phyloP scores from a whole-genome alignment of 1,140 invertebrate species.

The Pachypeltis micranthus region DNA sequence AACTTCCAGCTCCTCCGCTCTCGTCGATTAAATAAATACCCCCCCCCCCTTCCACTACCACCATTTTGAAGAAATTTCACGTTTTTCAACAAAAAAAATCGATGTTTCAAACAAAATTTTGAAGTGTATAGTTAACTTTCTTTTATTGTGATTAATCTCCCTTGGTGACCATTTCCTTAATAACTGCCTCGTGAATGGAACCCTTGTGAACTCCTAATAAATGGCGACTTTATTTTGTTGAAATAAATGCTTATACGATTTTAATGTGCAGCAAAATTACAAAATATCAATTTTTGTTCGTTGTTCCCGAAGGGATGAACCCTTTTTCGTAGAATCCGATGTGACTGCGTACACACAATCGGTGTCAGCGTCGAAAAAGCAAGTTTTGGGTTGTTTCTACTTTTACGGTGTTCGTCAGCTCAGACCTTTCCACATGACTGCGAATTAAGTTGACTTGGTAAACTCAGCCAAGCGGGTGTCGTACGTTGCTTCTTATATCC shows the following conservation, averaged over 20 bases:
- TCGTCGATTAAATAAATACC: slow-evolving; percentile 7
- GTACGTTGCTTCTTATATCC: no score
- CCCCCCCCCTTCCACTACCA: background rate
- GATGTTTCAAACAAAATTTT: background rate
- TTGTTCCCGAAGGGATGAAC: background rate
- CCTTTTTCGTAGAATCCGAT: no score
- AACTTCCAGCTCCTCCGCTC: background rate
- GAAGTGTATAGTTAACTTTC: background rate
- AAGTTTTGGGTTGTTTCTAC: no score
- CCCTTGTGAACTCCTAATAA: background rate
- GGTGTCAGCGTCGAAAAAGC: no score
- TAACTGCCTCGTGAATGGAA: background rate
- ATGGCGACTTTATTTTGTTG: slow-evolving; percentile 6
- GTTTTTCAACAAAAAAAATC: background rate
- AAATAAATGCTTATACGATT: background rate
- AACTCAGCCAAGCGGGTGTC: no score
- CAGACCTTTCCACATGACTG: no score
- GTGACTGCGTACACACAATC: no score
- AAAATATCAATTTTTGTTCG: background rate
- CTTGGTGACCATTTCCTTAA: background rate
- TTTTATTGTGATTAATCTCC: background rate
- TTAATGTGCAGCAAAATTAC: slow-evolving; percentile 2
- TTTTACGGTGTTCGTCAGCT: no score
- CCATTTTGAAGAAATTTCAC: background rate
- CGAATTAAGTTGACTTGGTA: no score